phyloP scores from a whole-genome alignment of 1,140 invertebrate species.

The Leptinotarsa defecta region DNA sequence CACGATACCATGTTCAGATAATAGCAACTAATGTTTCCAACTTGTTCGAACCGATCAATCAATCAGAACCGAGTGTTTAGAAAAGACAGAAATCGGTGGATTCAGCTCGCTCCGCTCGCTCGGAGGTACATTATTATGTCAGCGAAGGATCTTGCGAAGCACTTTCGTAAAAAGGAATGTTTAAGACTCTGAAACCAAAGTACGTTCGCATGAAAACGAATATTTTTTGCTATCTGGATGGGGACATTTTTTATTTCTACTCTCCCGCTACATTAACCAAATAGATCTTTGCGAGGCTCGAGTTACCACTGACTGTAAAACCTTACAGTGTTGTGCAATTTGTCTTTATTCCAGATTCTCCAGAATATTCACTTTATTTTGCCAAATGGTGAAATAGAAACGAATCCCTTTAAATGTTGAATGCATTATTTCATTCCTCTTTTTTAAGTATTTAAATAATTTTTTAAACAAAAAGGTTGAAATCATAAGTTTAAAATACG shows the following conservation, averaged over 20 bases:
- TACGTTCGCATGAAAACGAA: neutral
- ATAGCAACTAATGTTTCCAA: slow-evolving; percentile 35
- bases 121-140: neutral
- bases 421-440: too few species aligned
- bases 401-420: too few species aligned
- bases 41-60: slow-evolving; percentile 34
- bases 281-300: too few species aligned
- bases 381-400: too few species aligned
- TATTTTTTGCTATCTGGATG: neutral
- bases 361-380: too few species aligned
- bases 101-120: neutral
- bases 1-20: slow-evolving; percentile 30
- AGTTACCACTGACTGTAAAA: too few species aligned
- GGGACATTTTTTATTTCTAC: neutral
- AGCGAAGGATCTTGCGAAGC: neutral
- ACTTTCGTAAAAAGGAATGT: neutral
- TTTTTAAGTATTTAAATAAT: too few species aligned
- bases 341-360: too few species aligned
- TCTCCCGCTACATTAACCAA: neutral
- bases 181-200: neutral
- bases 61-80: slow-evolving; percentile 30
- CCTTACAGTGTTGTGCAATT: too few species aligned
- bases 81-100: slow-evolving; percentile 13
- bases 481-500: too few species aligned
- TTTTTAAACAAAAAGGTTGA: too few species aligned